Percentiles rank a stretch among this genome's conserved stretches.
phyloP scores from a whole-genome alignment of 2,888 invertebrate species.

The Sphecodes monilicornis region DNA sequence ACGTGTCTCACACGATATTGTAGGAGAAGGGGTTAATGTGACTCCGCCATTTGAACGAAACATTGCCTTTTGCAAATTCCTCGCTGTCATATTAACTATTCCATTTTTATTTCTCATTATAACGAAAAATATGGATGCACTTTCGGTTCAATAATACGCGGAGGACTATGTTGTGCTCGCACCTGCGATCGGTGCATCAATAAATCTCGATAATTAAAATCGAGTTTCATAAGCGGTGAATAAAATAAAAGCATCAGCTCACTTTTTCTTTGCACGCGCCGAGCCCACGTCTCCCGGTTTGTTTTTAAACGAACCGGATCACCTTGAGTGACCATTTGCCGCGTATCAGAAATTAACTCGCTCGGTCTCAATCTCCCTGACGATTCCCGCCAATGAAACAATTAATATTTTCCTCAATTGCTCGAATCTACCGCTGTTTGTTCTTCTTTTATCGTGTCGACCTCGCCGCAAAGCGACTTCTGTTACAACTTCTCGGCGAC shows the following conservation, averaged over 20 bases:
- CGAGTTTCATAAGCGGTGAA: neutral
- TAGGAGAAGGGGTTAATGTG: too few species aligned
- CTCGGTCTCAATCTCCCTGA: neutral
- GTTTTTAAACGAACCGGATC: constrained; percentile 23
- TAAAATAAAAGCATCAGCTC: neutral
- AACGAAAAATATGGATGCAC: neutral
- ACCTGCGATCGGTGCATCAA: neutral
- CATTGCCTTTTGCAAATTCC: too few species aligned
- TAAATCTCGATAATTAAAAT: neutral
- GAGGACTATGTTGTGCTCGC: neutral
- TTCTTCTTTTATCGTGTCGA: constrained; percentile 9
- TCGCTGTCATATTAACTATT: too few species aligned
- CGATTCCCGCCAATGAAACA: neutral
- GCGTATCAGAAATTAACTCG: constrained; percentile 20
- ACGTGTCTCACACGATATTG: too few species aligned
- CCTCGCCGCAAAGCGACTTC: too few species aligned
- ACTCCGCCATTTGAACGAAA: too few species aligned
- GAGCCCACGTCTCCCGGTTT: neutral
- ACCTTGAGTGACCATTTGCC: constrained; percentile 23
- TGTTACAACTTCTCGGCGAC: too few species aligned
- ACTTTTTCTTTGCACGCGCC: neutral
- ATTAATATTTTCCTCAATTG: neutral
- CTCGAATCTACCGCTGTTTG: neutral
- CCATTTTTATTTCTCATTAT: neutral
- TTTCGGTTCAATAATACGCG: neutral